Evolutionary conservation across 2,888 invertebrate species (phyloP), one percentile per base, ranked within the genome.

Genomic region (Dynastes grantii): DNA sequence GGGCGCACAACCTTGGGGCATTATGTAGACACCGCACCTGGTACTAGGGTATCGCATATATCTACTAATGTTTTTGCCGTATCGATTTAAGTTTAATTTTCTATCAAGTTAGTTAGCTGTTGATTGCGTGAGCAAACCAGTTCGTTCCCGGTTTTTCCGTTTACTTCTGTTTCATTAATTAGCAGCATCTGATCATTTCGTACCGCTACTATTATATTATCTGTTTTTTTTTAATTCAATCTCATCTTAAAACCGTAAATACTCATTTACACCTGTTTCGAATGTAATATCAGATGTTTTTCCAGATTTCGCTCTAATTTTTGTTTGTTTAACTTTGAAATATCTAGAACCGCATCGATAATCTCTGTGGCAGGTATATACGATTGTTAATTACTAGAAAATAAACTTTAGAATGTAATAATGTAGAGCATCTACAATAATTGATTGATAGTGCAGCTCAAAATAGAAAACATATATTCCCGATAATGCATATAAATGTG

Each of bases 121-220:
- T 5, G 29, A 67, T 67, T 67, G 65, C 65, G 65, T 67, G 65
- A 67, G n/a, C 40, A 40, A 67, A 67, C 40, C 65, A 16, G 65
- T 45, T 67, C 40, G 40, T 16, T 67, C 16, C 16, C 16, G 8
- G 8, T 61, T 61, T 61, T 67, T n/a, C 11, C 40, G 40, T 67
- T 40, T 40, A 16, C 45, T 65, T 67, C 16, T 40, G 45, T 40
- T 67, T 67, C 65, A 67, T 67, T 67, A 67, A n/a, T 45, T 40
- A 45, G 22, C 40, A 45, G 16, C 65, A 67, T 45, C 65, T 13
- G 45, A 67, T 67, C n/a, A 67, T 67, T 40, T 45, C 16, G 22
- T 16, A 13, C 16, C 16, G 29, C 5, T 8, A 45, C 22, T 67
- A 29, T 67, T 22, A 22, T 22, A 22, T 65, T 65, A 65, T 40